Evolutionary conservation across 2,113 vertebrate genomes (phyloP).

Genomic region (Cromileptes altivelis): DNA sequence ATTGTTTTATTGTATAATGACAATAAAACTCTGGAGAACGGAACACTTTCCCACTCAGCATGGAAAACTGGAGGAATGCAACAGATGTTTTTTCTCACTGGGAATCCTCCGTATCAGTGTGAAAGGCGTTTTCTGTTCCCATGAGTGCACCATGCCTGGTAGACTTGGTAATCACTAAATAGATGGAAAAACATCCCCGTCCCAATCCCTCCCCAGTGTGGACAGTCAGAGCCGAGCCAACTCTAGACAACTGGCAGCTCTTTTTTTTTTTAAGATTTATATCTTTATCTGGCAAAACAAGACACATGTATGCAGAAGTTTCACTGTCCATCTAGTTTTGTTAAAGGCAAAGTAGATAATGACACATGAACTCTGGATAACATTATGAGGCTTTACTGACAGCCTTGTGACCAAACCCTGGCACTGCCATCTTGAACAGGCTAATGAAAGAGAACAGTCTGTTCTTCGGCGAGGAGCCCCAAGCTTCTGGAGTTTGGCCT

Average conservation of each 20-base stretch:
- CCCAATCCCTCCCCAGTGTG: slow-evolving; percentile 39
- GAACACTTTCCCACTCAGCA: slow-evolving; percentile 14
- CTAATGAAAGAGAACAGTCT: slow-evolving; percentile 58
- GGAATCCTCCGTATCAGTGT: slow-evolving; percentile 43
- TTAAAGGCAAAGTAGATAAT: not conserved
- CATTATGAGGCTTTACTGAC: not conserved
- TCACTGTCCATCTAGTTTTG: not conserved
- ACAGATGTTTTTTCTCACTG: slow-evolving; percentile 62
- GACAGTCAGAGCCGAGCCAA: slow-evolving; percentile 50
- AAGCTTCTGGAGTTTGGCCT: slow-evolving; percentile 65
- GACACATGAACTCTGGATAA: not conserved
- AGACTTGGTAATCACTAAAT: slow-evolving; percentile 66
- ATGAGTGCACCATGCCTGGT: slow-evolving; percentile 65
- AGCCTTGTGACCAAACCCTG: slow-evolving; percentile 3
- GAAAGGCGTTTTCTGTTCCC: slow-evolving; percentile 65
- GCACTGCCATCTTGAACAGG: slow-evolving; percentile 44
- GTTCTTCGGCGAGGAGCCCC: slow-evolving; percentile 59
- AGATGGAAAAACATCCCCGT: slow-evolving; percentile 58
- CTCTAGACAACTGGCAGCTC: slow-evolving; percentile 74
- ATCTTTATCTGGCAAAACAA: not conserved
- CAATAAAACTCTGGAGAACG: slow-evolving; percentile 12
- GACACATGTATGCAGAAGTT: not conserved
- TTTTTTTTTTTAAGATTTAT: slow-evolving; percentile 29
- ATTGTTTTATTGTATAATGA: slow-evolving; percentile 9
- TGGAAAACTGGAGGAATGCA: slow-evolving; percentile 34